Base-by-base conservation (phyloP, 1,140 invertebrate genomes). In the Arion vulgaris region DNA sequence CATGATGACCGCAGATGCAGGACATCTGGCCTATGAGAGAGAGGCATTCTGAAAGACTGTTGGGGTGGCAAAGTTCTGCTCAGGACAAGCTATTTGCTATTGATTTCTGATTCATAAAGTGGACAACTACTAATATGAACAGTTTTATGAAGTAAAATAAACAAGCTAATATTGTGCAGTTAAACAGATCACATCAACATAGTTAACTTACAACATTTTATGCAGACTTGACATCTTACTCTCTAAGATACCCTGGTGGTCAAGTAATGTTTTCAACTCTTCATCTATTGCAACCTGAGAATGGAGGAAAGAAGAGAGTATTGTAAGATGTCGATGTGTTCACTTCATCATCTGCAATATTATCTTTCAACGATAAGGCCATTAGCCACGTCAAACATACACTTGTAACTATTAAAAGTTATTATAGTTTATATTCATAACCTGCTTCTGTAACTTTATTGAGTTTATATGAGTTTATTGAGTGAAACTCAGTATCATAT, bases 141-240 rank as follows among this genome's bases (percentile, higher is more conserved):
- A 45, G 15, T 45, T 45, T 45, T 5, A 45, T 45, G 5, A 45
- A 45, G 15, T 45, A 45, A 45, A 45, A 45, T 45, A 45, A 7
- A 15, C 41, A 45, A 7, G 41, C 15, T 15, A 45, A 57, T 57
- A n/a, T 23, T 23, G 53, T 5, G 53, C 53, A 11, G 23, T 57
- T 57, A 57, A 23, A 57, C 2, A 51, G 15, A 38, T 23, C 2
- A 51, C 17, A 38, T 23, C 5, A 79, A 26, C 26, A 38, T 66
- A 34, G 49, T 34, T 28, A 81, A 89, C 91, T 90, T 86, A 93
- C 92, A 92, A 79, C 82, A 92, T 91, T 85, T 91, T 90, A 71
- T 92, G 90, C 32, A 95, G 92, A 91, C 95, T 94, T 36, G 94
- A 92, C 73, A 96, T 93, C 91, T 96, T 96, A 53, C 94, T 93